A percentile compares a stretch with the other conserved stretches of the same genome.
Conservation (phyloP, 2,888 invertebrate species). For the Neoaliturus tenellus region DNA sequence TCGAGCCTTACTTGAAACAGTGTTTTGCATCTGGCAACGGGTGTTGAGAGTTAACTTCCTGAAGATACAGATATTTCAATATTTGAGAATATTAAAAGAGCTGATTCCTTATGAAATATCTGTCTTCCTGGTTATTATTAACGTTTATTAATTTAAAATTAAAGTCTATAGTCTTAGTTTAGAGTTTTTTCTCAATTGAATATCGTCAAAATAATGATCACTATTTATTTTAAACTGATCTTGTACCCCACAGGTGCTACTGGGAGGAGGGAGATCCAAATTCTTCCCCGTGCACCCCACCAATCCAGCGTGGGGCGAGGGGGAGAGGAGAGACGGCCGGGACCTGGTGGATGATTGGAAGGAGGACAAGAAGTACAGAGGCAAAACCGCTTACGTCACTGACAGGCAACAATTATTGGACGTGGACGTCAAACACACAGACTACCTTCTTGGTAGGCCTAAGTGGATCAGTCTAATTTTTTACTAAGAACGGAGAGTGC, state of each 20-base stretch:
- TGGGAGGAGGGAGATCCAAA: constrained; percentile 85
- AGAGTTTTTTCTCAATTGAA: too few relatives aligned
- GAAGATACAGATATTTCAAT: background rate
- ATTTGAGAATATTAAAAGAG: too few relatives aligned
- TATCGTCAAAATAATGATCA: too few relatives aligned
- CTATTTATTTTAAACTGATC: background rate
- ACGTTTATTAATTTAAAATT: too few relatives aligned
- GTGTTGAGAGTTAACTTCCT: background rate
- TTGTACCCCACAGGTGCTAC: constrained; percentile 76
- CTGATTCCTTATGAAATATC: too few relatives aligned
- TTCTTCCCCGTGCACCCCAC: constrained; percentile 77
- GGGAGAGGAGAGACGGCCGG: constrained; percentile 78
- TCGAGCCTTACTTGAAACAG: background rate
- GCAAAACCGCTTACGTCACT: constrained; percentile 60
- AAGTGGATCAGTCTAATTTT: background rate
- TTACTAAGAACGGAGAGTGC: too few relatives aligned
- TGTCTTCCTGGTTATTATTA: too few relatives aligned
- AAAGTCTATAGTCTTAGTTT: too few relatives aligned
- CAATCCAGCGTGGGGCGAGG: constrained; percentile 73
- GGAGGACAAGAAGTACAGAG: constrained; percentile 71
- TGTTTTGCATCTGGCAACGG: background rate
- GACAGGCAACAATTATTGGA: constrained; percentile 74
- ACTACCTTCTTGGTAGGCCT: constrained; percentile 79
- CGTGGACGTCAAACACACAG: constrained; percentile 74
- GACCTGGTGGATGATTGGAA: constrained; percentile 84